Conservation (phyloP, 2,888 invertebrate species). For the Euzetes globulus region DNA sequence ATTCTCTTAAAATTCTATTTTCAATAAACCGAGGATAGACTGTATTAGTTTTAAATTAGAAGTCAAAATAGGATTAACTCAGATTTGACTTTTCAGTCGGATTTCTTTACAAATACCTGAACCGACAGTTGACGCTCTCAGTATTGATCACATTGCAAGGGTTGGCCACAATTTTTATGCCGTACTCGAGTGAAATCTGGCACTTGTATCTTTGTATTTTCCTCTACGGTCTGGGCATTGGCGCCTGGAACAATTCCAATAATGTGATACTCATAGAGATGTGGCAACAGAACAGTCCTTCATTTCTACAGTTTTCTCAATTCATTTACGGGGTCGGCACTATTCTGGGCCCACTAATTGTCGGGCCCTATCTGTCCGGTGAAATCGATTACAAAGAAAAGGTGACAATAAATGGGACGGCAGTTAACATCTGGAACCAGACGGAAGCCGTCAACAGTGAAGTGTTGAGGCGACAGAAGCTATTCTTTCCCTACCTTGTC, state of each 20-base stretch:
- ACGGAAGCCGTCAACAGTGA: background rate
- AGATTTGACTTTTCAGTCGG: no score
- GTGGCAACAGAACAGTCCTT: slow-evolving; percentile 32
- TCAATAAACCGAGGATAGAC: no score
- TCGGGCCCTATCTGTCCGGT: slow-evolving; percentile 17
- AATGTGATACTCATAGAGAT: slow-evolving; percentile 34
- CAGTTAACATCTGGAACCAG: background rate
- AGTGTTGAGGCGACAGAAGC: background rate
- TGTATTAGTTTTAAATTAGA: no score
- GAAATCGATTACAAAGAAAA: slow-evolving; percentile 12
- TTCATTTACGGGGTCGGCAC: slow-evolving; percentile 35
- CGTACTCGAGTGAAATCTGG: background rate
- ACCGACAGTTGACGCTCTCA: slow-evolving; percentile 13
- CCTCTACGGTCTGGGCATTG: slow-evolving; percentile 22
- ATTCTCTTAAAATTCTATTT: background rate
- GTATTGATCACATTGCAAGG: background rate
- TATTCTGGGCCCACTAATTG: slow-evolving; percentile 33
- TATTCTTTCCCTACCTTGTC: background rate
- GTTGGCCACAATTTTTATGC: background rate
- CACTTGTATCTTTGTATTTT: background rate
- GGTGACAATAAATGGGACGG: background rate
- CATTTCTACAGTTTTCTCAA: slow-evolving; percentile 33
- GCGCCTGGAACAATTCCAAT: slow-evolving; percentile 31
- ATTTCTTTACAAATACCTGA: slow-evolving; percentile 16
- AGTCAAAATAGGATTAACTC: no score